Base-by-base conservation (phyloP, 2,797 vertebrate genomes). In the Cossypha caffra region DNA sequence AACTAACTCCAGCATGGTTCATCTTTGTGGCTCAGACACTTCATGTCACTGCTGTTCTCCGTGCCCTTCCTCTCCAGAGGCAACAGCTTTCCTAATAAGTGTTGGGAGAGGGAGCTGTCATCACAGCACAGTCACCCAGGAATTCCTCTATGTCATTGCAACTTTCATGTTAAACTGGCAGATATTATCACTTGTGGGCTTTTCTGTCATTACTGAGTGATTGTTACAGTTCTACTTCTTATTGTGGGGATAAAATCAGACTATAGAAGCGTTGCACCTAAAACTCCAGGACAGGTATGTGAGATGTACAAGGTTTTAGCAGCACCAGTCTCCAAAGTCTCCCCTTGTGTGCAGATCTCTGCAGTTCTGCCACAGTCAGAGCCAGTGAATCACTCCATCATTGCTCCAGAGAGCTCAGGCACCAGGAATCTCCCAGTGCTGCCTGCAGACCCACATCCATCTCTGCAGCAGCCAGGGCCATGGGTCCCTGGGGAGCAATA, bases 271-370 rank as follows among this genome's bases (percentile, higher is more conserved):
- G 5, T 83, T 83, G 31, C 11, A 52, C 11, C 10, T 37, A 28
- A 35, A 81, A 14, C 24, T 66, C 55, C 47, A 33, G 54, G 52
- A 38, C 40, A 55, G 50, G 2, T 47, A 3, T 3, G 18, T n/a
- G 45, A 21, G 35, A 12, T 35, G 17, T 0, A 37, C 0, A 2
- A 29, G 26, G 45, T 26, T 59, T n/a, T 8, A 73, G 28, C 31
- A 69, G 11, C n/a, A 7, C 11, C 6, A 3, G 18, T 19, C 21
- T 58, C 55, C 29, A 5, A 3, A 74, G 18, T 42, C 42, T 13
- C 47, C 35, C 50, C 24, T 17, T 5, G 2, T 13, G 28, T 16
- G 28, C 1, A 21, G 50, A 40, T 23, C 57, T 28, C 40, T 47
- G 21, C 13, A 52, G 55, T 8, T 52, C 55, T 80, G 64, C 50